Percentiles rank a stretch among this genome's conserved stretches.
These are phyloP conservation scores for Steinernema carpocapsae DNA, from an alignment of 2,888 invertebrate species.

Conservation along the genomic window DNA sequence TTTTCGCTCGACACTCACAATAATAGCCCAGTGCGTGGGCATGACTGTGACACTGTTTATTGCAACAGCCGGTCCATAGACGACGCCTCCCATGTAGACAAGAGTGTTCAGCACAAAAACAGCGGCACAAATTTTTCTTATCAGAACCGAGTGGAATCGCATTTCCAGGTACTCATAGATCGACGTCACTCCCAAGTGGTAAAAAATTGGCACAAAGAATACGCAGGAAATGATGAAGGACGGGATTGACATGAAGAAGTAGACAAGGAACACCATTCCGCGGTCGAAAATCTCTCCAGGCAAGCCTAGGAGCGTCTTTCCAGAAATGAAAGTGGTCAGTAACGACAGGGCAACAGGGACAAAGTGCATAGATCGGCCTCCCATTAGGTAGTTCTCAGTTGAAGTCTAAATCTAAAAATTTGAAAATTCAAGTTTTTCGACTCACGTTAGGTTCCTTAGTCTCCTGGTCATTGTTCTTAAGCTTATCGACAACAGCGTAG, in stretches of 20 bases:
- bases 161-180: conserved; percentile 43
- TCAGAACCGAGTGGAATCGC: conserved; percentile 34
- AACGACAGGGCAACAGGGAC: conserved; percentile 34
- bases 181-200: conserved; percentile 15
- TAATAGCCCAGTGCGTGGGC: conserved; percentile 19
- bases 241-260: not conserved
- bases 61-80: conserved; percentile 40
- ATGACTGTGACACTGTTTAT: conserved; percentile 37
- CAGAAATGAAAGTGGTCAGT: conserved; percentile 38
- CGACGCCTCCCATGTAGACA: conserved; percentile 41
- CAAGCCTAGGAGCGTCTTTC: conserved; percentile 26
- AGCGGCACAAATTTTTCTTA: conserved; percentile 34
- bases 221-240: conserved; percentile 34
- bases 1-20: conserved; percentile 41
- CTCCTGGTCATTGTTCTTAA: too few relatives aligned
- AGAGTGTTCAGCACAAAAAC: conserved; percentile 35
- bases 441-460: too few relatives aligned
- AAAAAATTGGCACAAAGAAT: conserved; percentile 40
- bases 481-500: not conserved
- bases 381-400: conserved; percentile 35
- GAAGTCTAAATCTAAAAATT: not conserved
- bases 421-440: too few relatives aligned
- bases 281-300: conserved; percentile 35
- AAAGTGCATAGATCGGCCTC: conserved; percentile 31
- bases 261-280: conserved; percentile 49